Percentiles rank a stretch among this genome's conserved stretches.
phyloP scores from a whole-genome alignment of 2,797 vertebrate species.

The Craterocephalus amniculus region DNA sequence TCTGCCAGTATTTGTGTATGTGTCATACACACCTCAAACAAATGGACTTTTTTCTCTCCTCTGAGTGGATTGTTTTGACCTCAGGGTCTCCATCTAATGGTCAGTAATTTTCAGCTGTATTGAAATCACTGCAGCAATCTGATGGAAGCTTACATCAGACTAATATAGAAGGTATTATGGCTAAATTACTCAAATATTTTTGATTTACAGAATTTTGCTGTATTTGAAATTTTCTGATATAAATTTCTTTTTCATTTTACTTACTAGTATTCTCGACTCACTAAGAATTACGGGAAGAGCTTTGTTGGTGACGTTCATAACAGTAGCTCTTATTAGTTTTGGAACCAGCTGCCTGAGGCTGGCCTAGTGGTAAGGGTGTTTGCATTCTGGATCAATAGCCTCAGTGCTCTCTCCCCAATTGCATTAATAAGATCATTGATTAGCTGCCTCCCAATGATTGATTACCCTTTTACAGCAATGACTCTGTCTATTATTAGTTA shows the following conservation, averaged over 20 bases:
- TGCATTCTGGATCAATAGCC: conserved; percentile 77
- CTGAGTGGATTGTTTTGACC: conserved; percentile 48
- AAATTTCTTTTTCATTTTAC: conserved; percentile 11
- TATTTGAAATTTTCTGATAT: conserved; percentile 6
- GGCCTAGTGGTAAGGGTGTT: conserved; percentile 58
- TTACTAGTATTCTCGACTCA: background rate
- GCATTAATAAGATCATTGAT: conserved; percentile 83
- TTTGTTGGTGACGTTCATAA: conserved; percentile 27
- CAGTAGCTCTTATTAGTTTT: conserved; percentile 43
- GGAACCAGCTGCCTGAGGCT: conserved; percentile 39
- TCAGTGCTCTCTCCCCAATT: conserved; percentile 65
- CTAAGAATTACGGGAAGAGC: conserved; percentile 19
- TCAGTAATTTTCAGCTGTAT: conserved; percentile 43
- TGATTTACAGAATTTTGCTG: conserved; percentile 4
- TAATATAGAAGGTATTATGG: conserved; percentile 47
- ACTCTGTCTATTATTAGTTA: conserved; percentile 73
- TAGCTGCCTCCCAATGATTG: conserved; percentile 79
- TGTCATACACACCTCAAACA: conserved; percentile 27
- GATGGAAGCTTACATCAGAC: conserved; percentile 43
- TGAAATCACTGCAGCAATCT: conserved; percentile 43
- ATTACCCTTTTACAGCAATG: conserved; percentile 71
- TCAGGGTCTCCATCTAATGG: conserved; percentile 38
- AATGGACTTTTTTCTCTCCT: conserved; percentile 29
- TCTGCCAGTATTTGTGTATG: conserved; percentile 21
- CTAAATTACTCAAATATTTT: conserved; percentile 40